phyloP scores from a whole-genome alignment of 2,113 vertebrate genomes.

The Myodes glareolus region DNA sequence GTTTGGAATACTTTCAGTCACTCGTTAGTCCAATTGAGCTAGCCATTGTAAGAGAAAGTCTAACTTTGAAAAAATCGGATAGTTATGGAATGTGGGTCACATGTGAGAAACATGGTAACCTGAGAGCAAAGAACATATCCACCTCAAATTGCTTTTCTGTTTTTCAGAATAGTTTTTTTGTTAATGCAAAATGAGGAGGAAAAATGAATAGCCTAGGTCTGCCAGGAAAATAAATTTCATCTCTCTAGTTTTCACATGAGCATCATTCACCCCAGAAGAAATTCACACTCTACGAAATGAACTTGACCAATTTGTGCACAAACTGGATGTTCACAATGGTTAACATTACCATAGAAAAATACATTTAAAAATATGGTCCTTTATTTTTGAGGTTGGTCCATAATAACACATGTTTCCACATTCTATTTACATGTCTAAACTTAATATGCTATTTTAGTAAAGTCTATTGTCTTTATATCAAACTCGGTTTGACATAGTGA shows the following conservation, averaged over 20 bases:
- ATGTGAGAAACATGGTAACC: slow-evolving; percentile 26
- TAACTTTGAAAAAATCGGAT: slow-evolving; percentile 47
- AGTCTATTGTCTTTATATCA: background rate
- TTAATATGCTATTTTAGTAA: background rate
- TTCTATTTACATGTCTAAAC: background rate
- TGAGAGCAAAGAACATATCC: background rate
- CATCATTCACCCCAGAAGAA: slow-evolving; percentile 29
- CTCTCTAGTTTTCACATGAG: slow-evolving; percentile 8
- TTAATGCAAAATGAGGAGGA: slow-evolving; percentile 35
- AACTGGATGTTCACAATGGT: background rate
- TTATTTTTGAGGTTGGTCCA: background rate
- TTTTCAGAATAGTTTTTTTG: slow-evolving; percentile 33
- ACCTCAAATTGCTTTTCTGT: slow-evolving; percentile 51
- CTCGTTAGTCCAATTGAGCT: slow-evolving; percentile 44
- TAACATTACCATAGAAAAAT: slow-evolving; percentile 19
- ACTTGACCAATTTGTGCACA: background rate
- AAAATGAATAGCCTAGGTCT: background rate
- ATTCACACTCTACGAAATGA: slow-evolving; percentile 19
- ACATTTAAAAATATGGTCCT: background rate
- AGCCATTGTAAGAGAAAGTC: slow-evolving; percentile 26
- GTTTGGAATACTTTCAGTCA: slow-evolving; percentile 2
- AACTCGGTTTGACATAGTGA: background rate
- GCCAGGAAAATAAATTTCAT: slow-evolving; percentile 40
- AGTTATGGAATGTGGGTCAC: slow-evolving; percentile 61
- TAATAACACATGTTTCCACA: background rate